Evolutionary conservation across 2,888 invertebrate genomes (phyloP).

Genomic region (Plebejus melissa): DNA sequence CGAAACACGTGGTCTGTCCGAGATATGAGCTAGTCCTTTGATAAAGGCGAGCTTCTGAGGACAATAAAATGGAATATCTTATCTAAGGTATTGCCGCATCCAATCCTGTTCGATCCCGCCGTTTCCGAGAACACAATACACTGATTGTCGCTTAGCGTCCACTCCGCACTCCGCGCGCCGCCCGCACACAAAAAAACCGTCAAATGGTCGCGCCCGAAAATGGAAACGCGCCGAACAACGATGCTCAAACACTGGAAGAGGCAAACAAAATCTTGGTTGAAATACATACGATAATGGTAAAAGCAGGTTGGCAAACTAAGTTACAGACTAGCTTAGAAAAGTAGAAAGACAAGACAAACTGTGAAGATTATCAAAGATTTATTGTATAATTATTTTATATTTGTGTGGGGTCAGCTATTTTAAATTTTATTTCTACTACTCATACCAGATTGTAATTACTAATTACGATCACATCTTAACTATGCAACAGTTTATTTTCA

Average conservation of each 20-base stretch:
- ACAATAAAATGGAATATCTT: constrained; percentile 16
- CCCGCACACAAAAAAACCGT: constrained; percentile 34
- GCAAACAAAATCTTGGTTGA: background rate
- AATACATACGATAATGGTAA: background rate
- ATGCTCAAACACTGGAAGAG: constrained; percentile 38
- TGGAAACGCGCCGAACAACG: constrained; percentile 42
- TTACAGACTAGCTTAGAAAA: too few species aligned
- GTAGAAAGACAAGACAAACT: too few species aligned
- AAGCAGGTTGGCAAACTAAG: too few species aligned
- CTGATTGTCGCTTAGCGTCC: constrained; percentile 70
- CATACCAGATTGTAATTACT: too few species aligned
- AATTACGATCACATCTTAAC: too few species aligned
- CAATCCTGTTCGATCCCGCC: constrained; percentile 42
- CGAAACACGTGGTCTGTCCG: background rate
- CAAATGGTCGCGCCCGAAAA: constrained; percentile 44
- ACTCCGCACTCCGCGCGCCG: constrained; percentile 28
- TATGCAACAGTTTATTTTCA: too few species aligned
- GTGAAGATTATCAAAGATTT: too few species aligned
- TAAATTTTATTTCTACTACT: too few species aligned
- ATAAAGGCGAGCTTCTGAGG: constrained; percentile 1
- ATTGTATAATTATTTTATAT: too few species aligned
- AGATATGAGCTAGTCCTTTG: constrained; percentile 1
- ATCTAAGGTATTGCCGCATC: constrained; percentile 43
- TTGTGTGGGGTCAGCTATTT: too few species aligned
- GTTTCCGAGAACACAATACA: constrained; percentile 71